phyloP scores from a whole-genome alignment of 2,113 vertebrate genomes.

The Shinisaurus crocodilurus region DNA sequence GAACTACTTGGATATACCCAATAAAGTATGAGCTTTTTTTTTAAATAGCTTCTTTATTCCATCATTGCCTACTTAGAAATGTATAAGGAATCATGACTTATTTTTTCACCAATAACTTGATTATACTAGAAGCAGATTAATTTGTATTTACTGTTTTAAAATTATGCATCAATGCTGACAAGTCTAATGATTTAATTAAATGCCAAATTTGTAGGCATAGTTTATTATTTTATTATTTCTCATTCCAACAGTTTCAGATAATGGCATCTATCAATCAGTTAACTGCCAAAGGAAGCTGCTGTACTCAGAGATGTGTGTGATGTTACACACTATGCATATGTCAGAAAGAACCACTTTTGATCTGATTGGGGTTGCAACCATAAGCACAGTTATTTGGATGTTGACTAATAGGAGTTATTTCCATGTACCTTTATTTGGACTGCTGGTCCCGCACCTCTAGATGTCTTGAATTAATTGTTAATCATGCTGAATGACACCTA shows the following conservation, averaged over 20 bases:
- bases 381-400: neutral
- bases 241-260: too few relatives aligned
- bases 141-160: neutral
- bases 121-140: neutral
- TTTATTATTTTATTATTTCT: too few relatives aligned
- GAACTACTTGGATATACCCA: neutral
- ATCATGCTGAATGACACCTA: neutral
- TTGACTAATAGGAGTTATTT: neutral
- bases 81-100: neutral
- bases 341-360: neutral
- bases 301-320: neutral
- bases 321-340: neutral
- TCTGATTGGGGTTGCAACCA: neutral
- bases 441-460: neutral
- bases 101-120: neutral
- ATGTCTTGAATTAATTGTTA: neutral
- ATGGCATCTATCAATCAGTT: conserved; percentile 1
- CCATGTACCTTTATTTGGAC: neutral
- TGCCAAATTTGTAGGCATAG: neutral
- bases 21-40: neutral
- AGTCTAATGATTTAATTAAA: neutral
- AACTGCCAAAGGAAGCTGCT: neutral
- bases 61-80: neutral
- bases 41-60: neutral
- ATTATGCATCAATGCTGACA: neutral